Percentiles rank a stretch among this genome's conserved stretches.
Conservation (phyloP, 2,797 vertebrate species). For the Enteromius treurensis region DNA sequence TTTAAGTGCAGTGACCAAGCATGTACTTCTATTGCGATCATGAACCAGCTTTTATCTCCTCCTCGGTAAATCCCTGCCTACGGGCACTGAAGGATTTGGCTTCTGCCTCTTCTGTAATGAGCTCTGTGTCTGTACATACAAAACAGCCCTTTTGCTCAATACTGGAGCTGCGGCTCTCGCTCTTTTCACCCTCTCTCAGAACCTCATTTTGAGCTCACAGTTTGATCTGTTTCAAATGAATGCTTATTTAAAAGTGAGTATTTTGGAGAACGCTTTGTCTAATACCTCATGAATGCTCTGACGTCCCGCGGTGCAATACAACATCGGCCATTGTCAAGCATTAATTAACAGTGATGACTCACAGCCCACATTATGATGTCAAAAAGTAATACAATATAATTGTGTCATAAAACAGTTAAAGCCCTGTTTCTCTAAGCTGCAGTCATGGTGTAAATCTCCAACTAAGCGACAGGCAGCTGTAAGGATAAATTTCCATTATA, state of each 20-base stretch:
- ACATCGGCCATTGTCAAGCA: constrained; percentile 35
- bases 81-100: constrained; percentile 62
- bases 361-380: constrained; percentile 30
- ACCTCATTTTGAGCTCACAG: constrained; percentile 41
- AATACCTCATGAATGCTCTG: constrained; percentile 31
- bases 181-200: constrained; percentile 34
- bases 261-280: constrained; percentile 37
- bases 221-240: constrained; percentile 48
- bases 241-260: constrained; percentile 41
- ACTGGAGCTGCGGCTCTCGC: constrained; percentile 19
- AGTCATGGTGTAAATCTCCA: constrained; percentile 15
- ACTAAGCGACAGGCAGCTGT: background rate
- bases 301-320: constrained; percentile 21
- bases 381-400: constrained; percentile 41
- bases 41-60: constrained; percentile 73
- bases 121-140: constrained; percentile 53
- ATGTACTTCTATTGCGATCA: constrained; percentile 58
- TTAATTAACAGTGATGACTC: constrained; percentile 47
- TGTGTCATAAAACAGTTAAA: constrained; percentile 42
- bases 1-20: constrained; percentile 53
- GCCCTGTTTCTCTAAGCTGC: constrained; percentile 12
- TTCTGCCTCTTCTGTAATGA: constrained; percentile 56
- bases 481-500: constrained; percentile 6
- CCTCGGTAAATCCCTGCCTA: constrained; percentile 77
- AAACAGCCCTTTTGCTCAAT: constrained; percentile 49